Percentiles rank a stretch among this genome's conserved stretches.
Conservation (phyloP, 2,888 invertebrate species). For the Halictus quadricinctus region DNA sequence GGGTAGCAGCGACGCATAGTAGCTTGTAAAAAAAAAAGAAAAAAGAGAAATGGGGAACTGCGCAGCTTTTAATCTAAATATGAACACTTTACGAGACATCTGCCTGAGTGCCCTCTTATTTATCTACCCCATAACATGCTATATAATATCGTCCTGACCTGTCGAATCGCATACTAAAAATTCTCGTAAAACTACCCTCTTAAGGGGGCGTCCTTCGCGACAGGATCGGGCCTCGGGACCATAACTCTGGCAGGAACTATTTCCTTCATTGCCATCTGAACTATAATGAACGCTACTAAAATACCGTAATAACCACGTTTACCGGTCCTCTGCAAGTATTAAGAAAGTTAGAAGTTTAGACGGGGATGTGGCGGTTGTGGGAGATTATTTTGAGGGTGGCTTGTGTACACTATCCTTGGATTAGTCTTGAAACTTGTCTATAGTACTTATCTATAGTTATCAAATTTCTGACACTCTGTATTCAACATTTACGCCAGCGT, state of each 20-base stretch:
- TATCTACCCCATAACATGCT: slow-evolving; percentile 32
- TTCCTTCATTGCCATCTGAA: slow-evolving; percentile 16
- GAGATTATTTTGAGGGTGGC: neutral
- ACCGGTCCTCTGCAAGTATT: neutral
- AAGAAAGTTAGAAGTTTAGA: slow-evolving; percentile 12
- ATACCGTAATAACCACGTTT: slow-evolving; percentile 8
- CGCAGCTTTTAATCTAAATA: slow-evolving; percentile 37
- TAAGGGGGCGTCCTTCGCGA: slow-evolving; percentile 7
- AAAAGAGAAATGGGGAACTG: neutral
- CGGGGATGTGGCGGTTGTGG: neutral
- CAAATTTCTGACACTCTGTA: neutral
- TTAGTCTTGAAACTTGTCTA: slow-evolving; percentile 5
- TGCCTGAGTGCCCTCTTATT: slow-evolving; percentile 37
- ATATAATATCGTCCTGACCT: slow-evolving; percentile 18
- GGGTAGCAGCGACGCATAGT: neutral
- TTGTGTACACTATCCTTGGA: neutral
- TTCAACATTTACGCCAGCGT: neutral
- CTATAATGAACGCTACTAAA: slow-evolving; percentile 18
- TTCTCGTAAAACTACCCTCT: slow-evolving; percentile 43
- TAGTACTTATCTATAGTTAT: slow-evolving; percentile 1
- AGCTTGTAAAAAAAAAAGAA: neutral
- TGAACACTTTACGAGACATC: slow-evolving; percentile 47
- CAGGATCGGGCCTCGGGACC: slow-evolving; percentile 1
- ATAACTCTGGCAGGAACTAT: slow-evolving; percentile 18
- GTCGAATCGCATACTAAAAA: slow-evolving; percentile 51